Conservation (phyloP, 2,888 invertebrate genomes). For the Nebria salina region DNA sequence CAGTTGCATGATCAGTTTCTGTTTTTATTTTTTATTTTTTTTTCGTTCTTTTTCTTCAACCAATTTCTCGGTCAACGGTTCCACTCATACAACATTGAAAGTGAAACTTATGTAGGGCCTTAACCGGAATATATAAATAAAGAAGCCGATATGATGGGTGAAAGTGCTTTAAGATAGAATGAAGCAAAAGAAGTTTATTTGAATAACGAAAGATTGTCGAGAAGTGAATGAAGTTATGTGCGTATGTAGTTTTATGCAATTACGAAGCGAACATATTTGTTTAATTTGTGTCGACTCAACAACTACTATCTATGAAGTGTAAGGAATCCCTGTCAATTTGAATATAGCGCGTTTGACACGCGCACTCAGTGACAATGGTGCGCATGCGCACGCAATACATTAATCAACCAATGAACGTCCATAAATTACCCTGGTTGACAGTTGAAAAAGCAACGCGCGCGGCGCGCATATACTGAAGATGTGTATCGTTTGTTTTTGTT, state of each 20-base stretch:
- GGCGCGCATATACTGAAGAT: not conserved
- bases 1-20: not conserved
- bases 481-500: constrained; percentile 1
- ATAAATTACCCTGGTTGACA: constrained; percentile 1
- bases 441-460: not conserved
- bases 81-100: not conserved
- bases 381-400: not conserved
- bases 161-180: not conserved
- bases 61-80: not conserved
- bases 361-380: not conserved
- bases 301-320: no score
- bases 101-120: not conserved
- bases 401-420: not conserved
- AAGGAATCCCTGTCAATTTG: not conserved
- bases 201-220: no score
- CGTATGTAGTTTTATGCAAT: no score
- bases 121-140: not conserved
- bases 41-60: not conserved
- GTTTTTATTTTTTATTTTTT: not conserved
- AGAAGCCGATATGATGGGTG: not conserved
- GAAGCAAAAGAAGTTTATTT: not conserved
- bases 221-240: no score
- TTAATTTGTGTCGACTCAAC: no score
- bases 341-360: not conserved
- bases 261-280: no score